phyloP scores from a whole-genome alignment of 2,797 vertebrate species.

The Stomatorhinus walkeri region DNA sequence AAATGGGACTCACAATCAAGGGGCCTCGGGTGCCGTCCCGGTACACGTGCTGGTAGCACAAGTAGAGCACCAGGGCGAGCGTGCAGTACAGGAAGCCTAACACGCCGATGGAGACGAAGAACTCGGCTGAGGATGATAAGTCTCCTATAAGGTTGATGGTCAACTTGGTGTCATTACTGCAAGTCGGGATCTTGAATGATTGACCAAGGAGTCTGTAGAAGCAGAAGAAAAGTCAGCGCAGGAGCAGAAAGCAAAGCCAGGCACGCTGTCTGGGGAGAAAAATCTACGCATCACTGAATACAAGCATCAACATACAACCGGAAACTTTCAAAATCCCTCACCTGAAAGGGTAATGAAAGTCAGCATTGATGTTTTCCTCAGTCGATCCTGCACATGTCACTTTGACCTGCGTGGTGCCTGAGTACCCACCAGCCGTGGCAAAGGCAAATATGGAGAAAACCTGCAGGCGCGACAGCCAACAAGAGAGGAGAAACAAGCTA shows the following conservation, averaged over 20 bases:
- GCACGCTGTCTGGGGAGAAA: not conserved
- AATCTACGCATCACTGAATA: not conserved
- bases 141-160: constrained; percentile 66
- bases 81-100: constrained; percentile 87
- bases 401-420: constrained; percentile 54
- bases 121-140: constrained; percentile 82
- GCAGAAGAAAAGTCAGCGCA: not conserved
- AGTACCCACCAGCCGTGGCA: constrained; percentile 80
- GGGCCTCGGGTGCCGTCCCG: constrained; percentile 70
- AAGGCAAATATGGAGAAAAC: constrained; percentile 88
- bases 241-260: not conserved
- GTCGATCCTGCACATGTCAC: constrained; percentile 43
- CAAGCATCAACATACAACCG: not conserved
- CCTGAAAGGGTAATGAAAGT: constrained; percentile 89
- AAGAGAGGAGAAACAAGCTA: not conserved
- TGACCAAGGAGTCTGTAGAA: constrained; percentile 59
- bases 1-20: constrained; percentile 61
- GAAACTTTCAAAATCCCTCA: constrained; percentile 36
- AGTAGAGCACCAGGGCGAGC: constrained; percentile 74
- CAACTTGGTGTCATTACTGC: not conserved
- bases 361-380: accelerated
- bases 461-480: constrained; percentile 44
- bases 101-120: constrained; percentile 83
- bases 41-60: constrained; percentile 81
- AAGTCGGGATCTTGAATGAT: constrained; percentile 45